Evolutionary conservation across 2,888 invertebrate genomes (phyloP), one percentile per base, ranked within the genome.

Genomic region (Liopterus haemorrhoidalis): DNA sequence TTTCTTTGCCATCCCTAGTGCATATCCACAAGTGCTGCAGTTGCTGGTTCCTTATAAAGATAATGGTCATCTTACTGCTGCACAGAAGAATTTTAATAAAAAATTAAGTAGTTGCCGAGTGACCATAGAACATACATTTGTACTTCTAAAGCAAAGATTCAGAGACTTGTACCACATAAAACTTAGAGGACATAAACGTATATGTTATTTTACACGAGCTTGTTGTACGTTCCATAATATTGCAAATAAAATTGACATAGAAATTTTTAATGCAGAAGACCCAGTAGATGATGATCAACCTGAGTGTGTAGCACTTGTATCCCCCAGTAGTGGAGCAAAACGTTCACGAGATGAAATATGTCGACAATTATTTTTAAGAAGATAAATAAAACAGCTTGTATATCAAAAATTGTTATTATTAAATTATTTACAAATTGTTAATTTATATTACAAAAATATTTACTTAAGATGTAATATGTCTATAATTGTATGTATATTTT

Each of bases 181-280:
- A 35, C 19, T 46, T 19, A 33, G 24, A 40, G 30, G 24, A 4
- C 27, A 27, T n/a, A 19, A 11, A 25, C 30, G 41, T 24, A 41
- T 46, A 15, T 33, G 27, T 19, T 35, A 46, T 28, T 46, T 46
- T 20, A 46, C 41, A 33, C 16, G 33, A 28, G 36, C 41, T 9
- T 46, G 46, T 16, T 40, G 39, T 31, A 22, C 22, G 3, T 6
- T 39, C n/a, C 37, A 45, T 18, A 45, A 30, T 30, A 6, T 42
- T 11, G 42, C 42, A 12, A 11, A 20, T 24, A 14, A 15, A 12
- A 8, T 14, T 21, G n/a, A 14, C 8, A 9, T 21, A 5, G 6
- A 36, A 21, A 3, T 22, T 11, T 14, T 22, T 22, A 4, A 36
- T n/a, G n/a, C n/a, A n/a, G n/a, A n/a, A n/a, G n/a, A n/a, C n/a